phyloP scores from a whole-genome alignment of 2,113 vertebrate species.

The Mustela lutreola region DNA sequence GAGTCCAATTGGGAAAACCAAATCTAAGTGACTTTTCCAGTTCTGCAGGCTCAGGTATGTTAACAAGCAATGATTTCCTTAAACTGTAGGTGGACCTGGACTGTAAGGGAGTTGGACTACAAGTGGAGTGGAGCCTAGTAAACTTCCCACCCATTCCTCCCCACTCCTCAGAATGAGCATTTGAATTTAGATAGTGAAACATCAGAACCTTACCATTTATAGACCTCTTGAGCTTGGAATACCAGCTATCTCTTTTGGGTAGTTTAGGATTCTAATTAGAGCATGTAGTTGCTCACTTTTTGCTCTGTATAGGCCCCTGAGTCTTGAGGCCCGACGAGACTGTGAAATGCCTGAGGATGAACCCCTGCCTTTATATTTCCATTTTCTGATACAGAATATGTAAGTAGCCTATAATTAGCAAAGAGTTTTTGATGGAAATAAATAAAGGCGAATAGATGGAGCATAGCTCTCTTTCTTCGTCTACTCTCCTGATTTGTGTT shows the following conservation, averaged over 20 bases:
- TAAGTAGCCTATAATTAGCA: not conserved
- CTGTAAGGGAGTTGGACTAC: not conserved
- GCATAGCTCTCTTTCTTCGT: not conserved
- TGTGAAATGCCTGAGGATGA: not conserved
- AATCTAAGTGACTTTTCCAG: constrained; percentile 67
- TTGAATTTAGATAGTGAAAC: not conserved
- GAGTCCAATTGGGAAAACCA: constrained; percentile 6
- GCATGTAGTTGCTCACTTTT: not conserved
- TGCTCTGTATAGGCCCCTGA: not conserved
- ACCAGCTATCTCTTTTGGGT: not conserved
- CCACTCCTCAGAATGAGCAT: not conserved
- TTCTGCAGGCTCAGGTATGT: constrained; percentile 65
- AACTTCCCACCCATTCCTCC: not conserved
- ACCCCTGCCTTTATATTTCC: not conserved
- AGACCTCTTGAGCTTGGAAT: not conserved
- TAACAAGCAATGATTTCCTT: constrained; percentile 62
- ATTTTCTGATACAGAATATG: not conserved
- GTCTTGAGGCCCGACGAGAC: not conserved
- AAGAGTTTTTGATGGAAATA: not conserved
- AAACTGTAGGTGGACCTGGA: constrained; percentile 53
- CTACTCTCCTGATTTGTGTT: not conserved
- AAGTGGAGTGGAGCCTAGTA: not conserved
- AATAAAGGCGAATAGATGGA: not conserved
- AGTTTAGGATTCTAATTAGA: not conserved
- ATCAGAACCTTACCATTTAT: not conserved